Conservation (phyloP, 2,888 invertebrate species). For the Papilio demoleus region DNA sequence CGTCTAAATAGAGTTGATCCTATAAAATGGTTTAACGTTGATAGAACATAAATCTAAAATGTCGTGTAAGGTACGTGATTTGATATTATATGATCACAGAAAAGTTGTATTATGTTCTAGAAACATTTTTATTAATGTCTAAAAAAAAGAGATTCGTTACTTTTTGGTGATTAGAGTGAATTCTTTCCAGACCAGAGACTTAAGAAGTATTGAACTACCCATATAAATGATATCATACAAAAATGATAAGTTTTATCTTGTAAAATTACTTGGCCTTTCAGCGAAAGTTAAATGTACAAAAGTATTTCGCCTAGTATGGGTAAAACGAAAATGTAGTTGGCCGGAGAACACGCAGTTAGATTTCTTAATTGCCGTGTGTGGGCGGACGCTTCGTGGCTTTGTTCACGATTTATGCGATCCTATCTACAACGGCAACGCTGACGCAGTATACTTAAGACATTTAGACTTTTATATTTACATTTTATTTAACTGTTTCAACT, state of each 20-base stretch:
- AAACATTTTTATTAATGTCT: neutral
- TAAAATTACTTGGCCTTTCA: conserved; percentile 2
- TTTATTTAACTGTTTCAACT: conserved; percentile 45
- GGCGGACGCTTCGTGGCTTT: conserved; percentile 32
- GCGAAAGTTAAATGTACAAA: conserved; percentile 20
- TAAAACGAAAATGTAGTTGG: conserved; percentile 34
- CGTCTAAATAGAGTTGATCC: conserved; percentile 4
- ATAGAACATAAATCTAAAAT: conserved; percentile 10
- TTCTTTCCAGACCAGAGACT: too few species aligned
- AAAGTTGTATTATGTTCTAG: neutral
- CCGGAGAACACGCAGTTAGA: conserved; percentile 36
- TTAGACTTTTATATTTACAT: conserved; percentile 20
- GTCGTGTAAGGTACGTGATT: conserved; percentile 1
- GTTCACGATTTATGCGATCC: conserved; percentile 37
- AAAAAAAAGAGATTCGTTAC: too few species aligned
- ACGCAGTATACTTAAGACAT: conserved; percentile 30
- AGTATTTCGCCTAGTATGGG: conserved; percentile 29
- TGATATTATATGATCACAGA: conserved; percentile 1
- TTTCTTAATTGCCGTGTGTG: conserved; percentile 38
- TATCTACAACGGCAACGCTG: conserved; percentile 32
- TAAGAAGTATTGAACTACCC: too few species aligned
- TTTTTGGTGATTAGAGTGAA: too few species aligned
- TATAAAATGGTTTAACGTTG: conserved; percentile 23
- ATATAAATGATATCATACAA: too few species aligned
- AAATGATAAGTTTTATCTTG: neutral